phyloP scores from a whole-genome alignment of 2,888 invertebrate genomes.

The Patella depressa region DNA sequence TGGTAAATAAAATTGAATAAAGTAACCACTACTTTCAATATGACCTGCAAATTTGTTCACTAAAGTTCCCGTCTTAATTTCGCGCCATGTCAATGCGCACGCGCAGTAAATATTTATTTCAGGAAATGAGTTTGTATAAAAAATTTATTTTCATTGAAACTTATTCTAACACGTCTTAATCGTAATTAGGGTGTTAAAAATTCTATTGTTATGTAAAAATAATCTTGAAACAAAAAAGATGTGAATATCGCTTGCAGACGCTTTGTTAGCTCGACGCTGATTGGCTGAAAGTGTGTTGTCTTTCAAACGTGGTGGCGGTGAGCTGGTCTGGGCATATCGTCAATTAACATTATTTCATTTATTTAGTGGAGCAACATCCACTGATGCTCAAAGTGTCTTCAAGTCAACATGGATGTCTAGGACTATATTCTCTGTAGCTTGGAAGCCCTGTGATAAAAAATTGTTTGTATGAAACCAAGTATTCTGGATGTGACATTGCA shows the following conservation, averaged over 20 bases:
- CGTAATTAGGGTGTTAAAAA: not conserved
- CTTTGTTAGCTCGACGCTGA: conserved; percentile 42
- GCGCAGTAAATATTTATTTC: conserved; percentile 24
- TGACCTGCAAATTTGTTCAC: conserved; percentile 12
- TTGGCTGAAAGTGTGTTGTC: conserved; percentile 57
- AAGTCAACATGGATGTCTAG: no score
- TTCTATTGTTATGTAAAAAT: conserved; percentile 7
- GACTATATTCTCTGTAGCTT: no score
- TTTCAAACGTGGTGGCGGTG: conserved; percentile 65
- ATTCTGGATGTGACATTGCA: no score
- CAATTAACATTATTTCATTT: not conserved
- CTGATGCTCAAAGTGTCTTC: no score
- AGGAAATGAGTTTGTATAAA: not conserved
- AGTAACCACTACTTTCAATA: not conserved
- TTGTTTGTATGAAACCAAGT: no score
- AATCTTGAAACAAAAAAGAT: not conserved
- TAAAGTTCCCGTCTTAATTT: conserved; percentile 35
- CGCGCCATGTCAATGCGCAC: conserved; percentile 47
- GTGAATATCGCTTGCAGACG: not conserved
- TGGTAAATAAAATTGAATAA: conserved; percentile 8
- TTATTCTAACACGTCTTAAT: not conserved
- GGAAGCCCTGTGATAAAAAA: no score
- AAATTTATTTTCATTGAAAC: not conserved
- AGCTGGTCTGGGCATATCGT: conserved; percentile 31
- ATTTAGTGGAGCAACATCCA: not conserved